Evolutionary conservation across 2,113 vertebrate species (phyloP), one percentile per base, ranked within the genome.

Genomic region (Trochalopteron elliotii): DNA sequence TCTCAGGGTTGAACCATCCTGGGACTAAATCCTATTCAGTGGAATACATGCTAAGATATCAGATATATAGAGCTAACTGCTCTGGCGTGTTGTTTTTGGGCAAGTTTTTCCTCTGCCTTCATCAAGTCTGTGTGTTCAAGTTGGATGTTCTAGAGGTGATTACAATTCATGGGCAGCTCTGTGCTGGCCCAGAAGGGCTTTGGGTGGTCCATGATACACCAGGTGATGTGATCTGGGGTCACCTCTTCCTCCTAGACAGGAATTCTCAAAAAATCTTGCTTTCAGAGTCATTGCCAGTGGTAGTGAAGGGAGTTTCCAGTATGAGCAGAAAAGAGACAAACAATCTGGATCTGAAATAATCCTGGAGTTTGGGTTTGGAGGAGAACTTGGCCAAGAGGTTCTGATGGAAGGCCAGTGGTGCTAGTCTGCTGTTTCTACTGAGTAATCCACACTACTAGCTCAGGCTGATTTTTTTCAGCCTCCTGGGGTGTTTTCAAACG

Each of bases 31-130:
- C 19, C 37, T 55, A 0, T 30, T 17, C 47, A 44, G 60, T 35
- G 24, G 33, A 53, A 11, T 45, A 10, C 8, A 2, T n/a, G 6
- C 27, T 21, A 33, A 7, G 70, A 59, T 28, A 31, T 5, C 35
- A n/a, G 15, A 16, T 15, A 7, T 1, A 2, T 2, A 37, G 60
- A 69, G 5, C 24, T 78, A 4, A 9, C 9, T 0, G 0, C 9
- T 30, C n/a, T 19, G 33, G n/a, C 22, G 9, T 44, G 59, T 5
- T 47, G 6, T 1, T 78, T 76, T 33, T 15, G 47, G 59, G 6
- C 3, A 15, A 12, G 31, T 18, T 91, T 89, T 65, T 63, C 22
- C n/a, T 83, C 50, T 74, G 27, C 68, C 40, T 69, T 57, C 13
- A 53, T 61, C 30, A 45, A 22, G 28, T 50, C 15, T 52, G 16